Evolutionary conservation across 2,797 vertebrate genomes (phyloP).

Genomic region (Pangasius krempfi): DNA sequence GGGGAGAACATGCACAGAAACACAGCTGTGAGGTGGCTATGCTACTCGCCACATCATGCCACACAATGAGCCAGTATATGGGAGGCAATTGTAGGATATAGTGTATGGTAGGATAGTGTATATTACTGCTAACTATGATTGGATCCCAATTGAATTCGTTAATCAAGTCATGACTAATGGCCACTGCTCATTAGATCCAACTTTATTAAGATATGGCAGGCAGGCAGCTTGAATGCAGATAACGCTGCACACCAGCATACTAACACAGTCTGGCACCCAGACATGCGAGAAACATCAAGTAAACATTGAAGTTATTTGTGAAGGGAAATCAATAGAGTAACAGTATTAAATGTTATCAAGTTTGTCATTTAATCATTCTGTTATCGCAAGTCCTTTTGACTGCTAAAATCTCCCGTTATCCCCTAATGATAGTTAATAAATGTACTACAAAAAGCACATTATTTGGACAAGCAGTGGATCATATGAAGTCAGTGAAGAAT

Average conservation of each 20-base stretch:
- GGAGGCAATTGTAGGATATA: neutral
- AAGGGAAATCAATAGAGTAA: neutral
- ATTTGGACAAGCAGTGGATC: neutral
- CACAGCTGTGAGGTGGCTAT: neutral
- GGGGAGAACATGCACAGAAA: neutral
- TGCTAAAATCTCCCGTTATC: neutral
- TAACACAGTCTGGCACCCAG: neutral
- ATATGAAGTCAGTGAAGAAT: neutral
- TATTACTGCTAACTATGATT: conserved; percentile 15
- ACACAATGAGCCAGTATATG: neutral
- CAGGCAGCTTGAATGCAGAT: neutral
- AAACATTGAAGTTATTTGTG: conserved; percentile 5
- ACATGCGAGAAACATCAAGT: neutral
- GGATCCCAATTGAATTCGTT: neutral
- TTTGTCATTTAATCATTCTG: conserved; percentile 2
- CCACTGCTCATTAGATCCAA: conserved; percentile 20
- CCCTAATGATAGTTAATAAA: neutral
- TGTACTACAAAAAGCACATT: conserved; percentile 3
- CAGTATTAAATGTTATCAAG: neutral
- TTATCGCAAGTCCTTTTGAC: neutral
- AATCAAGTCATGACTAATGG: conserved; percentile 20
- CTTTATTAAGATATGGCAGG: conserved; percentile 27
- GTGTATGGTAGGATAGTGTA: neutral
- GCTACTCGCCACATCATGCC: neutral
- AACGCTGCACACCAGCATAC: neutral